Base-by-base conservation (phyloP, 2,888 invertebrate genomes). In the Aspidiotus destructor region DNA sequence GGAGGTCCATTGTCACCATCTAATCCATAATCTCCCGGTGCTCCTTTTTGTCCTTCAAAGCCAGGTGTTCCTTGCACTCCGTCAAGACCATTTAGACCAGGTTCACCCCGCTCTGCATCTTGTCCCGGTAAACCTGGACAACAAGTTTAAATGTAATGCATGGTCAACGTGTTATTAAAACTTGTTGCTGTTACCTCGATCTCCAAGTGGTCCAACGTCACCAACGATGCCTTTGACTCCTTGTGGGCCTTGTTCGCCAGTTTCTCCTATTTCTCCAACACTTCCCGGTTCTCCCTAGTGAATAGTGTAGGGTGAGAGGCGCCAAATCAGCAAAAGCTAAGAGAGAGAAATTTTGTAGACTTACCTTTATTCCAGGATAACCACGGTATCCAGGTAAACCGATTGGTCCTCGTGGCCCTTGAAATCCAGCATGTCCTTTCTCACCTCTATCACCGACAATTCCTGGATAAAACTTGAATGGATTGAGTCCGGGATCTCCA, bases 11-110 rank as follows among this genome's bases (percentile, higher is more conserved):
- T 77, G 0, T 81, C 80, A n/a, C 91, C 91, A 73, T 86, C 82
- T 41, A 76, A 74, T 48, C 91, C 91, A 74, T 83, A 85, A 75
- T 87, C 86, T 54, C 90, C 91, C 9, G 89, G 89, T n/a, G 86
- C 86, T 63, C 77, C 78, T 77, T 91, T 90, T 73, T 85, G 86
- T 13, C 90, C 90, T 63, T 78, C 77, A 28, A 78, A 76, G 60
- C 91, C 92, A 16, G 83, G 82, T 73, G 82, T 77, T 41, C 91
- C 92, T 6, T 73, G 73, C n/a, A 67, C 57, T 15, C 77, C 77
- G 65, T 75, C 74, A n/a, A 73, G 62, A n/a, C 76, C 77, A 41
- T 69, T 54, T 7, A 73, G 73, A 53, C 77, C 77, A 10, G 65
- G 71, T 17, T 73, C 74, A 3, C 77, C 77, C 55, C 73, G 73